Percentiles rank a stretch among this genome's conserved stretches.
Conservation (phyloP, 2,888 invertebrate species). For the Glomeris marginata region DNA sequence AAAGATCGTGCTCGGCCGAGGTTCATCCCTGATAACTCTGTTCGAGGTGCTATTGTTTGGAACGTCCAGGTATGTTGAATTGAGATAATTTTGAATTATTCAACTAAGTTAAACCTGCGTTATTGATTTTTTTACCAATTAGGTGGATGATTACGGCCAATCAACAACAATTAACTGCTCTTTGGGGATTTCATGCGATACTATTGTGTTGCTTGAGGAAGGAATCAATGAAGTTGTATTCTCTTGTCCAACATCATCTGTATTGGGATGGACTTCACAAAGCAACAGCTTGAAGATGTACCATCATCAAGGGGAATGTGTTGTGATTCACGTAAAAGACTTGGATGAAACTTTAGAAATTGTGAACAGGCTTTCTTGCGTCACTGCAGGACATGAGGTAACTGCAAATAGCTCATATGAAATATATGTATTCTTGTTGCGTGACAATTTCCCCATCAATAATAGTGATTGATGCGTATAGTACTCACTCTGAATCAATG, state of each 20-base stretch:
- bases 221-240: conserved; percentile 65
- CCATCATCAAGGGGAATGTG: conserved; percentile 87
- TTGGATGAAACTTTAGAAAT: conserved; percentile 53
- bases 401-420: conserved; percentile 4
- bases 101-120: no score
- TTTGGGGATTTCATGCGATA: conserved; percentile 73
- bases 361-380: conserved; percentile 59
- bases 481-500: not conserved
- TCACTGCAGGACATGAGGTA: conserved; percentile 47
- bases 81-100: no score
- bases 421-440: not conserved
- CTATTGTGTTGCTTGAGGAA: conserved; percentile 73
- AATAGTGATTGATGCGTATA: not conserved
- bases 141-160: conserved; percentile 29
- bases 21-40: conserved; percentile 51
- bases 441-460: not conserved
- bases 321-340: conserved; percentile 60
- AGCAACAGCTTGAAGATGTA: conserved; percentile 57
- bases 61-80: conserved; percentile 44
- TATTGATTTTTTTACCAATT: conserved; percentile 4
- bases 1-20: conserved; percentile 58
- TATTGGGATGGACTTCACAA: conserved; percentile 55
- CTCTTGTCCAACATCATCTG: conserved; percentile 63
- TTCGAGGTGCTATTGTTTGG: conserved; percentile 65
- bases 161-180: conserved; percentile 48